phyloP scores from a whole-genome alignment of 2,888 invertebrate genomes.

The Girardia tigrina region DNA sequence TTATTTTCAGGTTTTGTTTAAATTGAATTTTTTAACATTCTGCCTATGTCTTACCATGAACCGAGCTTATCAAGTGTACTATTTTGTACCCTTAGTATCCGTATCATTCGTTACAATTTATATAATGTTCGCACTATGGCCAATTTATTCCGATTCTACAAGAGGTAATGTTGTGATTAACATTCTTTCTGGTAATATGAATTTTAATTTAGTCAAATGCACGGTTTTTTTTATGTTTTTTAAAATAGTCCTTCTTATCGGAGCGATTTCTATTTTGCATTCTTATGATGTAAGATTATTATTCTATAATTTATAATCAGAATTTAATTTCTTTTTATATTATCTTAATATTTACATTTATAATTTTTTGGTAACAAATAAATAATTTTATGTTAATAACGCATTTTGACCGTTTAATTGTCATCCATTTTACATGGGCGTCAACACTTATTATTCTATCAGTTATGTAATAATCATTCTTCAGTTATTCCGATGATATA shows the following conservation, averaged over 20 bases:
- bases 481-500: no score
- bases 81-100: constrained; percentile 79
- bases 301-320: no score
- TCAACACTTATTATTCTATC: no score
- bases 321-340: no score
- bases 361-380: no score
- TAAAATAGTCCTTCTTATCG: background rate
- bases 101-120: constrained; percentile 72
- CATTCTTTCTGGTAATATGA: no score
- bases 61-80: constrained; percentile 90
- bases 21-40: constrained; percentile 76
- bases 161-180: background rate
- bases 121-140: constrained; percentile 66
- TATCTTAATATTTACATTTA: no score
- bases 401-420: no score
- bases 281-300: constrained; percentile 21
- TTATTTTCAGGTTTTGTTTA: constrained; percentile 60
- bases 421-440: no score
- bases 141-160: constrained; percentile 49
- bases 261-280: background rate
- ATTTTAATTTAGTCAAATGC: background rate
- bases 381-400: no score
- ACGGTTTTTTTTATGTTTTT: background rate
- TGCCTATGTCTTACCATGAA: constrained; percentile 86
- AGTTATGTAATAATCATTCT: no score